Evolutionary conservation across 2,797 vertebrate genomes (phyloP).

Genomic region (Sphenopsis melanotis): DNA sequence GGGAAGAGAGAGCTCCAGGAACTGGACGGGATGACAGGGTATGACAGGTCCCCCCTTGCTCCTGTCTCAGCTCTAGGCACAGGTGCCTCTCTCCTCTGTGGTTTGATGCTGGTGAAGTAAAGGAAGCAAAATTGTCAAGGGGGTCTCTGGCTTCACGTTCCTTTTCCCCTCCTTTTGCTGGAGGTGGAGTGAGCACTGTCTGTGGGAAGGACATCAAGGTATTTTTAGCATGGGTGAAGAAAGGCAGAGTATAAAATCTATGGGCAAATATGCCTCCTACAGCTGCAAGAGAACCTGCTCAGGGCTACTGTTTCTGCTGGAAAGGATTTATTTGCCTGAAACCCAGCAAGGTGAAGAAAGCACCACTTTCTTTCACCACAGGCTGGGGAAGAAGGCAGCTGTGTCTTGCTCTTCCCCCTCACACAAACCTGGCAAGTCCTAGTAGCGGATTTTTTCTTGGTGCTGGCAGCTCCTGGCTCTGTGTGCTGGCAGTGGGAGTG

Average conservation of each 20-base stretch:
- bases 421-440: neutral
- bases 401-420: neutral
- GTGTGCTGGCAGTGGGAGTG: fast-evolving
- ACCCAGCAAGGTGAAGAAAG: neutral
- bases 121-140: neutral
- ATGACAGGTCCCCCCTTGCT: neutral
- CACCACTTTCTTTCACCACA: neutral
- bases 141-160: neutral
- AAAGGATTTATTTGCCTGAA: neutral
- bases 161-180: neutral
- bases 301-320: neutral
- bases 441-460: neutral
- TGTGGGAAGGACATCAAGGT: neutral
- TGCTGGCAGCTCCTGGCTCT: neutral
- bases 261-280: neutral
- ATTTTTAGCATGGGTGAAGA: constrained; percentile 23
- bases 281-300: neutral
- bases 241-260: neutral
- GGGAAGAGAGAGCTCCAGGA: neutral
- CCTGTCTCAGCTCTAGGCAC: neutral
- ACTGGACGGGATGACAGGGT: neutral
- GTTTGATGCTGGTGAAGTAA: neutral
- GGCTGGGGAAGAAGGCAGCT: fast-evolving
- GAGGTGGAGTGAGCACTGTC: neutral
- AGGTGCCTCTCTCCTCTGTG: neutral